phyloP scores from a whole-genome alignment of 2,113 vertebrate species.

The Microtus pennsylvanicus region DNA sequence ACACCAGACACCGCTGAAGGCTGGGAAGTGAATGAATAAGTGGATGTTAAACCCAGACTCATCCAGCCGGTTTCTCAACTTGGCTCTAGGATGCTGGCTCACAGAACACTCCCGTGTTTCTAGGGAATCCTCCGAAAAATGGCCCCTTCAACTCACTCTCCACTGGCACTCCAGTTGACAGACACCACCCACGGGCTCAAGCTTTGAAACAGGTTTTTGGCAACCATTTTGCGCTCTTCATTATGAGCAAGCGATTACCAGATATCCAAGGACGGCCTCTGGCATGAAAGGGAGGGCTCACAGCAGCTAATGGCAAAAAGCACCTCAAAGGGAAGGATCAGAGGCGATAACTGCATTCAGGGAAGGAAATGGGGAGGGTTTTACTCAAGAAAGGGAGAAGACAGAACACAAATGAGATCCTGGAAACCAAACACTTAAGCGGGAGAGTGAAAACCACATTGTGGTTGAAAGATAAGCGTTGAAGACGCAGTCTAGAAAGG shows the following conservation, averaged over 20 bases:
- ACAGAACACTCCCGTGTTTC: background rate
- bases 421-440: background rate
- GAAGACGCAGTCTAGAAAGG: background rate
- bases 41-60: background rate
- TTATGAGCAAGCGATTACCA: background rate
- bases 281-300: background rate
- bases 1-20: background rate
- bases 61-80: background rate
- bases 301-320: background rate
- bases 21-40: background rate
- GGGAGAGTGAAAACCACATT: background rate
- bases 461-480: background rate
- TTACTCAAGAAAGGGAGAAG: background rate
- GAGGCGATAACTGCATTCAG: background rate
- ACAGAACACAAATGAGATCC: background rate
- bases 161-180: background rate
- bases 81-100: background rate
- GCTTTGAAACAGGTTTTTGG: background rate
- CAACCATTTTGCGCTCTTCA: background rate
- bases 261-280: background rate
- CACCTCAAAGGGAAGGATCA: background rate
- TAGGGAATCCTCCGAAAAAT: background rate
- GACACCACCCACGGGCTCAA: background rate
- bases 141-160: background rate
- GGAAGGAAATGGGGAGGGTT: background rate